Evolutionary conservation across 2,888 invertebrate genomes (phyloP), one percentile per base, ranked within the genome.

Genomic region (Phaonia tiefii): DNA sequence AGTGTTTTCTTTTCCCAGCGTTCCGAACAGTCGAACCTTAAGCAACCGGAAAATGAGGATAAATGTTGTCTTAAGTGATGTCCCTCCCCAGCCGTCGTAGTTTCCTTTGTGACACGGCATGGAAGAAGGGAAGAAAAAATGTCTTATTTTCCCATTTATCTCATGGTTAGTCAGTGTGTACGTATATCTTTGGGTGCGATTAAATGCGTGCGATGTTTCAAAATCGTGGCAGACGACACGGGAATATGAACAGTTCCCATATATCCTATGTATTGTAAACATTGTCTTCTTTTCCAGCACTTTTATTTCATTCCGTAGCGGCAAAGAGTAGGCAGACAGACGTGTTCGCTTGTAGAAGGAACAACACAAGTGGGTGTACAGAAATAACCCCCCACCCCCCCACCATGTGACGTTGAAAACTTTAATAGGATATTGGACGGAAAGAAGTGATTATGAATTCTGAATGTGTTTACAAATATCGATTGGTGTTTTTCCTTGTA

Each of bases 241-340:
- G 79, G 79, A 76, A 82, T 79, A 79, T 82, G 79, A 82, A 82
- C 66, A 78, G 76, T 70, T 79, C 70, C 70, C 67, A 71, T 67
- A 73, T 71, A 60, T 13, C 46, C 25, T 54, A 54, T 39, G 70
- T 51, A 63, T 1, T 75, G 66, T 63, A 46, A 60, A 67, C 60
- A n/a, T 49, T 78, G 31, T 49, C 72, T 37, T 49, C 75, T 46
- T 67, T 67, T 46, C 46, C 66, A 54, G 39, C 71, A 77, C 74
- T 81, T 81, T 75, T 75, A 69, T 46, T 15, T 51, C 63, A 25
- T 49, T 31, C 49, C 42, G 54, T 60, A 71, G 67, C 71, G 67
- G 71, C 11, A 10, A 72, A 22, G 42, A 39, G 46, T 17, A 13
- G 26, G 39, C 13, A 37, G 13, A 7, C 7, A 13, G 20, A 65